Conservation (phyloP, 2,113 vertebrate genomes). For the Tetraodon nigroviridis region DNA sequence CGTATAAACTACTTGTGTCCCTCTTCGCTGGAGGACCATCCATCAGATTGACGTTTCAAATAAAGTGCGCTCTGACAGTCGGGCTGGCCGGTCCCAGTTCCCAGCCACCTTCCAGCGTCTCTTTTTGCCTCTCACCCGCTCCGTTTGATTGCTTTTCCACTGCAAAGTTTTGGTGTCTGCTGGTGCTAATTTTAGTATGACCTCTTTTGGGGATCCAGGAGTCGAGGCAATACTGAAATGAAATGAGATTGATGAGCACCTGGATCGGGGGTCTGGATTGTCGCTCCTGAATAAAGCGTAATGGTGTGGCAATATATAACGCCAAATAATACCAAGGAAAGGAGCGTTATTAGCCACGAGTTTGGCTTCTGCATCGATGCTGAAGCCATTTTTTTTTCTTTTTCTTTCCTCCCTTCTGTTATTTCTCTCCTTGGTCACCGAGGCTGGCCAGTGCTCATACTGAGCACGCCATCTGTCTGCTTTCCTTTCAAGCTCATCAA, state of each 20-base stretch:
- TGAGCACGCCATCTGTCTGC: constrained; percentile 68
- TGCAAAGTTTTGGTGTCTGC: too few relatives aligned
- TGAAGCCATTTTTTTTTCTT: constrained; percentile 14
- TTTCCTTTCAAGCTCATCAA: constrained; percentile 55
- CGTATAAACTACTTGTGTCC: constrained; percentile 15
- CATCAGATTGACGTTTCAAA: constrained; percentile 60
- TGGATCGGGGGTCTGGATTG: too few relatives aligned
- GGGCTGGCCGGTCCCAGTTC: constrained; percentile 33
- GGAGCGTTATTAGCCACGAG: constrained; percentile 40
- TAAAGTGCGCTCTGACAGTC: constrained; percentile 41
- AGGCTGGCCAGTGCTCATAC: constrained; percentile 61
- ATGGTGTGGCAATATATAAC: too few relatives aligned
- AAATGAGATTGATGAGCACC: too few relatives aligned
- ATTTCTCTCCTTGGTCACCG: constrained; percentile 46
- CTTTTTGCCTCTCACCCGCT: too few relatives aligned
- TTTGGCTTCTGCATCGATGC: constrained; percentile 31
- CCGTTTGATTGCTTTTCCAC: too few relatives aligned
- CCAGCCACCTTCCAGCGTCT: not conserved
- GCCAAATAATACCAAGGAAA: too few relatives aligned
- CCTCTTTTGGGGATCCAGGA: constrained; percentile 13
- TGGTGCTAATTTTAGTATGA: too few relatives aligned
- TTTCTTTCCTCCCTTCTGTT: constrained; percentile 40
- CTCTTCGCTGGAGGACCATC: constrained; percentile 47
- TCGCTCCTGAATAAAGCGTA: too few relatives aligned
- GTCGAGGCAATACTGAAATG: too few relatives aligned